phyloP scores from a whole-genome alignment of 2,113 vertebrate species.

The Catharus bicknelli region DNA sequence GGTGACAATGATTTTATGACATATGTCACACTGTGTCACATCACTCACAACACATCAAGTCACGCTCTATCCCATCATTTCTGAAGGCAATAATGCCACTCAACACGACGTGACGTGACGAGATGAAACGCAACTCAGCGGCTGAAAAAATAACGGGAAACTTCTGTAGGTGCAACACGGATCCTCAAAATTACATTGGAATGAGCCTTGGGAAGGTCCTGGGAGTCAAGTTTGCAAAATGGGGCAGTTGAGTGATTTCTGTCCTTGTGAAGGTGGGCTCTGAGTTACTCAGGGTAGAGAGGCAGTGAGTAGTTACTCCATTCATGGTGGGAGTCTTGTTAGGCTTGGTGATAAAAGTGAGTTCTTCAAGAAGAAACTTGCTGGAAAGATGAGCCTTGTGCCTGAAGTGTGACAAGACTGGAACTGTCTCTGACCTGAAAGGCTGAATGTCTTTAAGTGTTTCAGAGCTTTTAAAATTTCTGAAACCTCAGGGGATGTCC shows the following conservation, averaged over 20 bases:
- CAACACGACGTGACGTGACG: conserved; percentile 2
- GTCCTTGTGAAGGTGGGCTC: background rate
- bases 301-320: background rate
- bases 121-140: background rate
- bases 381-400: background rate
- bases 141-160: background rate
- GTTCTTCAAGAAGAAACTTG: background rate
- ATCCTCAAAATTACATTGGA: background rate
- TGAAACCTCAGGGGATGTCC: background rate
- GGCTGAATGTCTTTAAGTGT: background rate
- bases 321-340: background rate
- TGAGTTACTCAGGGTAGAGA: background rate
- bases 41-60: conserved; percentile 49
- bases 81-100: conserved; percentile 35
- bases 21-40: conserved; percentile 33
- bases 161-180: background rate
- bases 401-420: background rate
- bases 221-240: background rate
- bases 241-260: background rate
- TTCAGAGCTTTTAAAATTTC: background rate
- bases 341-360: background rate
- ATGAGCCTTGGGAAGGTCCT: background rate
- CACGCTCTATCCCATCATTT: conserved; percentile 4
- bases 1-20: conserved; percentile 59
- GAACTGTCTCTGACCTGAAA: background rate